A percentile compares a stretch with the other conserved stretches of the same genome.
phyloP scores from a whole-genome alignment of 2,113 vertebrate species.

The Lepus americanus region DNA sequence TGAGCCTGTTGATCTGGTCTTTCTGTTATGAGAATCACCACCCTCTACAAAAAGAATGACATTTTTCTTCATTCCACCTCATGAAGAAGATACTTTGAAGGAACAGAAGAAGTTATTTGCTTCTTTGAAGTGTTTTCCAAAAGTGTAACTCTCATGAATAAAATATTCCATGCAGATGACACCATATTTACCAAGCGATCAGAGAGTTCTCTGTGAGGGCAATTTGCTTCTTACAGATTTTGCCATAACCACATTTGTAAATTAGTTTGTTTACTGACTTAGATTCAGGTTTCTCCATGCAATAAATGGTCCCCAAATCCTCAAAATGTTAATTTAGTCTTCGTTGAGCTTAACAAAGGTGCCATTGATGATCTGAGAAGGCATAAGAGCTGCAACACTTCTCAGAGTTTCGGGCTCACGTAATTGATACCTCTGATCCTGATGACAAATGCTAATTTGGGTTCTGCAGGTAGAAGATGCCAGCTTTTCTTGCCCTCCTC shows the following conservation, averaged over 20 bases:
- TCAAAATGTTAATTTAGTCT: conserved; percentile 98
- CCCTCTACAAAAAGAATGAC: conserved; percentile 99
- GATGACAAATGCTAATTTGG: conserved; percentile 97
- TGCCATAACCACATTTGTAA: conserved; percentile 98
- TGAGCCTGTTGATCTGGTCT: conserved; percentile 98
- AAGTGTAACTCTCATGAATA: conserved; percentile 98
- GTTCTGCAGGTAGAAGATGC: conserved; percentile 97
- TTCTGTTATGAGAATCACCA: conserved; percentile 97
- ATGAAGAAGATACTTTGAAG: conserved; percentile 96
- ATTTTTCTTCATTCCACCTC: conserved; percentile 99
- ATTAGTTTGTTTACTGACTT: conserved; percentile 98
- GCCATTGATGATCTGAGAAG: conserved; percentile 98
- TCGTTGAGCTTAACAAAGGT: conserved; percentile 99
- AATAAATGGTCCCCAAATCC: conserved; percentile 98
- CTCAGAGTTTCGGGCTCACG: conserved; percentile 97
- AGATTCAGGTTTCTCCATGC: conserved; percentile 99
- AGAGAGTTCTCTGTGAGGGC: conserved; percentile 95
- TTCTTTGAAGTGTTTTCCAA: conserved; percentile 97
- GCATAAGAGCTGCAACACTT: conserved; percentile 97
- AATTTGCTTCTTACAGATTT: conserved; percentile 96
- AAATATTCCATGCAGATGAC: conserved; percentile 98
- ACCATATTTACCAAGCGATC: conserved; percentile 94
- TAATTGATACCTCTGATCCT: conserved; percentile 98
- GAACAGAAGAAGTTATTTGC: conserved; percentile 99
- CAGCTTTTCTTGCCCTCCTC: conserved; percentile 95